A percentile compares a stretch with the other conserved stretches of the same genome.
Evolutionary conservation across 2,797 vertebrate species (phyloP).

Genomic region (Neosilurus hyrtlii): DNA sequence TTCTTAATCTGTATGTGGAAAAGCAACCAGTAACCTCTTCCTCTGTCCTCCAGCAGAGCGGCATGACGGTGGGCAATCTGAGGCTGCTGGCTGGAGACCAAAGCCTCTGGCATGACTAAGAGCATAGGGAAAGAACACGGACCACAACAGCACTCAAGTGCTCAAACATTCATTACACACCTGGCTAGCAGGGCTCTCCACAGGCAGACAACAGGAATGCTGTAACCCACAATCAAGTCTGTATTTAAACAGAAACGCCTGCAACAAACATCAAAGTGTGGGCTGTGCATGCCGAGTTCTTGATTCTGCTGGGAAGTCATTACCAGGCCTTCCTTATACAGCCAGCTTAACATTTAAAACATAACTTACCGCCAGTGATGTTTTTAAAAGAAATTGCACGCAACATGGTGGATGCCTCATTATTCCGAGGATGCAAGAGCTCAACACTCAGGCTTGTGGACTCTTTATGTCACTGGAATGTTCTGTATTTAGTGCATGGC

Average conservation of each 20-base stretch:
- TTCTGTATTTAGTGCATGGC: neutral
- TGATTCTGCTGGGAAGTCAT: slow-evolving; percentile 76
- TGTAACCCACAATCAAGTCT: slow-evolving; percentile 59
- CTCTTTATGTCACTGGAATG: neutral
- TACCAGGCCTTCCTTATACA: slow-evolving; percentile 68
- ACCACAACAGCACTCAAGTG: slow-evolving; percentile 64
- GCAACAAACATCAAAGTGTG: slow-evolving; percentile 69
- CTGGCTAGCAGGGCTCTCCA: slow-evolving; percentile 60
- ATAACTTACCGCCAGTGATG: slow-evolving; percentile 31
- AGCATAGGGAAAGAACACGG: slow-evolving; percentile 62
- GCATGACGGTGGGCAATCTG: slow-evolving; percentile 60
- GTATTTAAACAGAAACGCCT: slow-evolving; percentile 67
- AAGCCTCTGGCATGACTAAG: slow-evolving; percentile 72
- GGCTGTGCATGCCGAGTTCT: slow-evolving; percentile 57
- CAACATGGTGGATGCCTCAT: neutral
- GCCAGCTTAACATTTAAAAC: slow-evolving; percentile 64
- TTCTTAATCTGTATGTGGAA: slow-evolving; percentile 28
- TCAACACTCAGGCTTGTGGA: neutral
- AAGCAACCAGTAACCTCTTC: slow-evolving; percentile 28
- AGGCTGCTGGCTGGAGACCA: slow-evolving; percentile 57
- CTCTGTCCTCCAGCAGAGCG: slow-evolving; percentile 45
- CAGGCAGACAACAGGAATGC: slow-evolving; percentile 64
- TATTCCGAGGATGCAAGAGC: neutral
- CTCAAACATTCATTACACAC: slow-evolving; percentile 72
- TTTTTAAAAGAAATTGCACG: neutral